These are phyloP conservation scores for Petrolisthes manimaculis DNA, from an alignment of 2,888 invertebrate genomes.

Conservation along the genomic window DNA sequence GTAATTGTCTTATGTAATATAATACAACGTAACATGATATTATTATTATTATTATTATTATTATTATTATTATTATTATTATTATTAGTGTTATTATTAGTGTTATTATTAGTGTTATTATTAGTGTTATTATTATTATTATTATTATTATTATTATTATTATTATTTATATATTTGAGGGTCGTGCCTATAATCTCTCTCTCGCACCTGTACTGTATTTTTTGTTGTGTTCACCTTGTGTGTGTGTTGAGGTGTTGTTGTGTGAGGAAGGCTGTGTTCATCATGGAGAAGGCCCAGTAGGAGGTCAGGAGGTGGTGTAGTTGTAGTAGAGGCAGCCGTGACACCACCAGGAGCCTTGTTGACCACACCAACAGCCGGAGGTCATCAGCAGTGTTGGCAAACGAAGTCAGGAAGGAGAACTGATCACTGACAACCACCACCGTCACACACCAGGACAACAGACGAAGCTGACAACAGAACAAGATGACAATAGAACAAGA, in stretches of 20 bases:
- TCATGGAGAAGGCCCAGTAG: not conserved
- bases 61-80: too few relatives aligned
- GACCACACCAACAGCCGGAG: constrained; percentile 3
- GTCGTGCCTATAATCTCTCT: not conserved
- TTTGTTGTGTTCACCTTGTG: not conserved
- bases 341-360: not conserved
- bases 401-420: not conserved
- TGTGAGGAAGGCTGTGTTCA: not conserved
- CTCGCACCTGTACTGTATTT: too few relatives aligned
- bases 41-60: too few relatives aligned
- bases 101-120: too few relatives aligned
- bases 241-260: not conserved
- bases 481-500: too few relatives aligned
- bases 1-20: too few relatives aligned
- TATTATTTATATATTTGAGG: too few relatives aligned
- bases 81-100: too few relatives aligned
- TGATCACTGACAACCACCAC: constrained; percentile 12
- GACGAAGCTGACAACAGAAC: not conserved
- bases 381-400: not conserved
- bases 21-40: too few relatives aligned
- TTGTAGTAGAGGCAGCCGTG: too few relatives aligned
- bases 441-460: not conserved
- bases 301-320: not conserved
- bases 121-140: too few relatives aligned
- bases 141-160: too few relatives aligned